Evolutionary conservation across 1,140 invertebrate species (phyloP).

Genomic region (Hylaeus volcanicus): DNA sequence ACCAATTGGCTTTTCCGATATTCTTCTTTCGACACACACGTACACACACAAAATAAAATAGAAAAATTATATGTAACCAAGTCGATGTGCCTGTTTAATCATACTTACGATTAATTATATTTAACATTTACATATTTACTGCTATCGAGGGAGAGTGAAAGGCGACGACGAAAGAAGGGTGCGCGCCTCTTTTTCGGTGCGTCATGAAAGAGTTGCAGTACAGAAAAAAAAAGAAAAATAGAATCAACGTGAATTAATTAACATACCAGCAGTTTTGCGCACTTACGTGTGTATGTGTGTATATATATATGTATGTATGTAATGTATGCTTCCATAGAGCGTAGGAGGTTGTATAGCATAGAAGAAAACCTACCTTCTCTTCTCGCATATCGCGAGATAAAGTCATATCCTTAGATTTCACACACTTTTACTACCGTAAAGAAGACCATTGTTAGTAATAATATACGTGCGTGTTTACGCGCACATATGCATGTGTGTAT

Average conservation of each 20-base stretch:
- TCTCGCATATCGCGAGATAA: conserved; percentile 45
- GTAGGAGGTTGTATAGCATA: conserved; percentile 44
- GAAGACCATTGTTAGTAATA: conserved; percentile 2
- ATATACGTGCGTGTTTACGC: not conserved
- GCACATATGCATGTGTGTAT: not conserved
- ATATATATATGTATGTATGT: not conserved
- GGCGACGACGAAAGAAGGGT: not conserved
- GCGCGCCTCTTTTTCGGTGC: conserved; percentile 22
- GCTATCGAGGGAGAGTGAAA: conserved; percentile 26
- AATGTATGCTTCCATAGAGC: conserved; percentile 58
- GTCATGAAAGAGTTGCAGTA: conserved; percentile 30
- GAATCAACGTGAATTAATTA: conserved; percentile 43
- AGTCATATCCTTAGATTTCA: conserved; percentile 72
- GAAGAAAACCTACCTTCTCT: conserved; percentile 19
- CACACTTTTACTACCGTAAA: conserved; percentile 50
- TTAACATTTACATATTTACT: conserved; percentile 30
- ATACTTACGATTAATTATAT: too few species aligned
- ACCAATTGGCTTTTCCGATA: conserved; percentile 8
- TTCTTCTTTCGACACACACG: conserved; percentile 33
- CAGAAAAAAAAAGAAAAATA: conserved; percentile 29
- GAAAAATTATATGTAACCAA: conserved; percentile 72
- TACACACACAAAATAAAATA: conserved; percentile 29
- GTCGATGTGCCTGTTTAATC: conserved; percentile 79
- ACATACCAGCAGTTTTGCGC: conserved; percentile 20
- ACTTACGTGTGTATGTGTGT: conserved; percentile 43